Conservation (phyloP, 2,113 vertebrate species). For the Grus americana region DNA sequence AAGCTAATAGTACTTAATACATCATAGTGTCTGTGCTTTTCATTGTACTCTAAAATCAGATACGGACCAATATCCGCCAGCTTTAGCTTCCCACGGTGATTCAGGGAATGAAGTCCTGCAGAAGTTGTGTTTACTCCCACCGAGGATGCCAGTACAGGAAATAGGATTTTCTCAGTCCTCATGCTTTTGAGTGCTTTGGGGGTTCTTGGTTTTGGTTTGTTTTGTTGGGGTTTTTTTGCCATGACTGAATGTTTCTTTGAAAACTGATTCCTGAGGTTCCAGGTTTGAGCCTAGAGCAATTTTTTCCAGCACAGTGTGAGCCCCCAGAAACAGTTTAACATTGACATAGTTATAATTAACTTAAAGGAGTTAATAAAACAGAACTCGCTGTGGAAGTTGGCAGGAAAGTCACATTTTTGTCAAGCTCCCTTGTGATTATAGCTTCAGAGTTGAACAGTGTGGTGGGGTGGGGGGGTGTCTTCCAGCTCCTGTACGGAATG, state of each 20-base stretch:
- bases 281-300: background rate
- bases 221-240: background rate
- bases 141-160: background rate
- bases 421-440: background rate
- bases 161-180: background rate
- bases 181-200: background rate
- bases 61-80: background rate
- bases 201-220: background rate
- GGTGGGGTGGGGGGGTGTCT: background rate
- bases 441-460: background rate
- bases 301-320: background rate
- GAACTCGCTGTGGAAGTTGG: background rate
- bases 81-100: background rate
- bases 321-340: background rate
- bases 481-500: background rate
- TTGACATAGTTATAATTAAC: background rate
- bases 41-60: background rate
- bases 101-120: background rate
- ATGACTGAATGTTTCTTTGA: background rate
- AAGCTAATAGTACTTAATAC: background rate
- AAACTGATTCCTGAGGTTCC: background rate
- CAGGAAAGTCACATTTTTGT: background rate
- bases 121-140: background rate
- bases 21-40: background rate
- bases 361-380: background rate